Percentiles rank a stretch among this genome's conserved stretches.
These are phyloP conservation scores for Galagoides demidoff DNA, from an alignment of 2,797 vertebrate genomes.

Conservation along the genomic window DNA sequence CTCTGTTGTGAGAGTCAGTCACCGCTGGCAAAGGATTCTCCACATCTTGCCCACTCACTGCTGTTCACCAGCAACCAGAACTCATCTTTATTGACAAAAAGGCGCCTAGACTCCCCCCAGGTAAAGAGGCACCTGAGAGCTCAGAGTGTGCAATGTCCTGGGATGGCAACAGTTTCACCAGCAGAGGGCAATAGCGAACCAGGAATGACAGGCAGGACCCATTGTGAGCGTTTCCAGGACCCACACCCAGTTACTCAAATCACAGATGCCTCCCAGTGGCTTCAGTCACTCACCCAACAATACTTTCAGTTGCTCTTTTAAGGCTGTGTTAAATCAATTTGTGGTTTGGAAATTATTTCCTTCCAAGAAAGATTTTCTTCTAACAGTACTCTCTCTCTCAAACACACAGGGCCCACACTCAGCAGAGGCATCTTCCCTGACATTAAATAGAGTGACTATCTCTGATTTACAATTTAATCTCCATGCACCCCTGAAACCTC, in stretches of 20 bases:
- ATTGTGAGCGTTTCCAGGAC: background rate
- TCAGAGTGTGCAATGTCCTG: background rate
- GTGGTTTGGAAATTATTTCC: slow-evolving; percentile 35
- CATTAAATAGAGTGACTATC: background rate
- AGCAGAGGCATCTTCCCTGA: background rate
- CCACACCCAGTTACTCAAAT: background rate
- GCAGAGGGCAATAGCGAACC: slow-evolving; percentile 81
- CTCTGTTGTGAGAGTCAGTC: too few species aligned
- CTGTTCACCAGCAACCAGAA: background rate
- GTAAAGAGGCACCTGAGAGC: background rate
- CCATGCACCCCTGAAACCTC: background rate
- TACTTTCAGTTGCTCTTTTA: slow-evolving; percentile 46
- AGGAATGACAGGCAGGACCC: slow-evolving; percentile 28
- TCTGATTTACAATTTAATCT: background rate
- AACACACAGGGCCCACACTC: background rate
- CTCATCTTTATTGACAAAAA: background rate
- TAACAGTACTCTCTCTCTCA: background rate
- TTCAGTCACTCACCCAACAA: background rate
- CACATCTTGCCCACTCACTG: fast-evolving
- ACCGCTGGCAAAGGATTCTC: background rate
- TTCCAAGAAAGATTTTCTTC: background rate
- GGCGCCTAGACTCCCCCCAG: too few species aligned
- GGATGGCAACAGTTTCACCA: slow-evolving; percentile 66
- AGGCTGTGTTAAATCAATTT: background rate
- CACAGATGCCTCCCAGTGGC: background rate